These are phyloP conservation scores for Hermetia illucens DNA, from an alignment of 1,140 invertebrate species.

Conservation along the genomic window DNA sequence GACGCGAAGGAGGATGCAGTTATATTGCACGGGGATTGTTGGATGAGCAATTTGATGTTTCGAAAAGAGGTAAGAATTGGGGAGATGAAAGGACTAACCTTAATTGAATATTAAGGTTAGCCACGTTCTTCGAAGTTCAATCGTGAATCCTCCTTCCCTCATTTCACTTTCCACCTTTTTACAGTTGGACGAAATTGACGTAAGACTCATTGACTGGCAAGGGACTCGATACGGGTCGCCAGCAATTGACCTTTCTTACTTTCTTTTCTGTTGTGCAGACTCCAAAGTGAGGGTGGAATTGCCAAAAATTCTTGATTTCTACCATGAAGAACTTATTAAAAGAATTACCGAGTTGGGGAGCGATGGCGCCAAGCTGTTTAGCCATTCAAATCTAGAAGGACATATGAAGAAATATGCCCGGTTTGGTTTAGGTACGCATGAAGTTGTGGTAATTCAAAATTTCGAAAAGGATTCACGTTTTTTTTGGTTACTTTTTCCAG, in stretches of 20 bases:
- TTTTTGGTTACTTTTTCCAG: neutral
- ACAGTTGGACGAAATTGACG: no score
- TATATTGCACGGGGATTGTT: slow-evolving; percentile 6
- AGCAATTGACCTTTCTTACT: slow-evolving; percentile 4
- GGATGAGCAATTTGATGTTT: slow-evolving; percentile 4
- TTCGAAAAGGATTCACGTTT: neutral
- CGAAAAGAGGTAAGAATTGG: no score
- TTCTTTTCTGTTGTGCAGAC: slow-evolving; percentile 3
- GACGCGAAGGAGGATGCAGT: slow-evolving; percentile 1
- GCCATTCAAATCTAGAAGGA: neutral
- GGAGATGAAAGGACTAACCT: no score
- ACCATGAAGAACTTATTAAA: slow-evolving; percentile 1
- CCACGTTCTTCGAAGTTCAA: no score
- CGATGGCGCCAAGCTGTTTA: neutral
- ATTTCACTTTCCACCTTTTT: no score
- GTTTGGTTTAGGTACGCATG: slow-evolving; percentile 1
- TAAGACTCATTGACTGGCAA: slow-evolving; percentile 6
- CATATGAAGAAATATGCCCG: slow-evolving; percentile 2
- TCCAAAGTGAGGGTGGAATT: neutral
- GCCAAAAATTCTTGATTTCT: slow-evolving; percentile 1
- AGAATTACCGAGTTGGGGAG: slow-evolving; percentile 1
- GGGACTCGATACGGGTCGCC: slow-evolving; percentile 1
- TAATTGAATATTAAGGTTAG: no score
- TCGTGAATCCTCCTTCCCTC: no score
- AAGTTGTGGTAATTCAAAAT: neutral